phyloP scores from a whole-genome alignment of 2,888 invertebrate species.

The Sericinus montela region DNA sequence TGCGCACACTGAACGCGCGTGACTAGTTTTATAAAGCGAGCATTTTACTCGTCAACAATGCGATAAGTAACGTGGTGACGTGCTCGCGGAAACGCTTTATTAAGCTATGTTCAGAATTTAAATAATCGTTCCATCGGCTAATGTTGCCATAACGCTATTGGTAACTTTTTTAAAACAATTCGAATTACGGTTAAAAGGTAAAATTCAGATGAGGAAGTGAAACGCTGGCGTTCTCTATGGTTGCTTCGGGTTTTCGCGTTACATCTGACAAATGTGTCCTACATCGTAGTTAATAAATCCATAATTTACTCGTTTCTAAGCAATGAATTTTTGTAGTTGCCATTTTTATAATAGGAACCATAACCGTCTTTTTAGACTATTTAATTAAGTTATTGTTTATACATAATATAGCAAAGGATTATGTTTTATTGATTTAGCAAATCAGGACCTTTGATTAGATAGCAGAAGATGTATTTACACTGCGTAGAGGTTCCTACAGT shows the following conservation, averaged over 20 bases:
- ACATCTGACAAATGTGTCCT: background rate
- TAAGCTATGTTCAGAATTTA: no score
- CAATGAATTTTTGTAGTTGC: background rate
- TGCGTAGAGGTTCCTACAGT: background rate
- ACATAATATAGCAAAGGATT: background rate
- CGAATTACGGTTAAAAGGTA: no score
- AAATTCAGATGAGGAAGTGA: background rate
- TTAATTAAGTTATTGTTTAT: constrained; percentile 4
- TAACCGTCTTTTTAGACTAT: constrained; percentile 1
- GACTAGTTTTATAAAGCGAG: background rate
- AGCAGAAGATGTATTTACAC: background rate
- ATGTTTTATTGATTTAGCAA: constrained; percentile 4
- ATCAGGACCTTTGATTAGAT: constrained; percentile 1
- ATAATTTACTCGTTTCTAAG: background rate
- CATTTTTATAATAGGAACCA: background rate
- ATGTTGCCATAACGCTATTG: no score
- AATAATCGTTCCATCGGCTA: no score
- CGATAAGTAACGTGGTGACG: no score
- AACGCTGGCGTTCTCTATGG: background rate
- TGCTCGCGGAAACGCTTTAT: no score
- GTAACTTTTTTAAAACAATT: no score
- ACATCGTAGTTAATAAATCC: background rate
- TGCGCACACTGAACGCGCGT: background rate
- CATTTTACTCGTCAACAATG: no score
- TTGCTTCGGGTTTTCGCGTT: background rate